Base-by-base conservation (phyloP, 2,113 vertebrate genomes). In the Larimichthys polyactis region DNA sequence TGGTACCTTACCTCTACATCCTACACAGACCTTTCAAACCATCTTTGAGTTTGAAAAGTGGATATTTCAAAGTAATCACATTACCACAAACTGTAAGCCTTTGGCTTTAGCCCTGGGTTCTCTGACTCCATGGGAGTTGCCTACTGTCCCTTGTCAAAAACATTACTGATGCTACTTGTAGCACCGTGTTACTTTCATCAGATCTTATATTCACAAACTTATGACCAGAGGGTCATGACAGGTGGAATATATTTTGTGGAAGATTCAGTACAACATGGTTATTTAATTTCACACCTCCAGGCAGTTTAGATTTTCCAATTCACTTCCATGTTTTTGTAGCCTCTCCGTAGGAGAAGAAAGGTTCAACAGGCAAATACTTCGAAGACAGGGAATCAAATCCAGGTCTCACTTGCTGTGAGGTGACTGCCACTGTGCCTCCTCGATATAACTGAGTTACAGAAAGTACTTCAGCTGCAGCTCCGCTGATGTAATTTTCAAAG, bases 371-470 rank as follows among this genome's bases (percentile, higher is more conserved):
- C 69, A 78, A 57, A 77, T 71, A 44, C n/a, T 19, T 74, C 58
- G 3, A 4, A 64, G 44, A 71, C 24, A 54, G 12, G 52, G 5
- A 72, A n/a, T 32, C 40, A 14, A 49, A 36, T 43, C 12, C 60
- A 75, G 51, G 20, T 58, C 49, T n/a, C 15, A 32, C 43, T 22
- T 27, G 29, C 57, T 75, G 72, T 68, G 70, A 73, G 72, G 75
- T 57, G 75, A 54, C 57, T 59, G 68, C 36, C 83, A 80, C 79
- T 14, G 3, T 32, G 52, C 49, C 60, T 71, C 72, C 58, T 44
- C 36, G 12, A 36, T 57, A 71, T 59, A 76, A 79, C 11, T 46
- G 17, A 83, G 55, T 80, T 79, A 68, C 78, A 78, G 58, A 78
- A 44, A 78, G 49, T 29, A 55, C 59, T 74, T 70, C 76, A 65